Conservation (phyloP, 2,113 vertebrate genomes). For the Typhlomys cinereus region DNA sequence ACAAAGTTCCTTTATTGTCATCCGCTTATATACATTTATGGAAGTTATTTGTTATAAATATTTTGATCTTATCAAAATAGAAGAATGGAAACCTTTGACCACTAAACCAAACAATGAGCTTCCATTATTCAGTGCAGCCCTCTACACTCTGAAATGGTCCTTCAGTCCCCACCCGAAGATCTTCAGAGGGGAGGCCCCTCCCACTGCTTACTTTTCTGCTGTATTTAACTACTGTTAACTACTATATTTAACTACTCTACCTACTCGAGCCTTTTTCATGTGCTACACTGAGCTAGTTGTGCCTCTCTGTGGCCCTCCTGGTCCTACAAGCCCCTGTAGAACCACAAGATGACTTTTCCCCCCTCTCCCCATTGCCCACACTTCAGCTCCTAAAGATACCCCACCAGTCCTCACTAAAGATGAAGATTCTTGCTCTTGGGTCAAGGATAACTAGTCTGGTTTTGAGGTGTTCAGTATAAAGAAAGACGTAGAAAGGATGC, state of each 20-base stretch:
- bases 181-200: not conserved
- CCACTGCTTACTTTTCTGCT: not conserved
- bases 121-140: not conserved
- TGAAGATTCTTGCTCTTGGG: not conserved
- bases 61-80: not conserved
- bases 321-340: not conserved
- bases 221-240: not conserved
- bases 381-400: not conserved
- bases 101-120: not conserved
- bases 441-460: not conserved
- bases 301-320: not conserved
- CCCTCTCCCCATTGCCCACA: not conserved
- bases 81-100: not conserved
- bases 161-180: not conserved
- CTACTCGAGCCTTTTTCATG: not conserved
- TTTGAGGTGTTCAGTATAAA: not conserved
- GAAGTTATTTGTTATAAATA: constrained; percentile 4
- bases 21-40: not conserved
- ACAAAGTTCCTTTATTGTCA: not conserved
- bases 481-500: not conserved
- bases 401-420: not conserved
- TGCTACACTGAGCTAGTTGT: not conserved
- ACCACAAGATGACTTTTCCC: not conserved
- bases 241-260: not conserved
- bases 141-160: constrained; percentile 16